Percentiles rank a stretch among this genome's conserved stretches.
phyloP scores from a whole-genome alignment of 2,113 vertebrate genomes.

The Nothocercus nigrocapillus region DNA sequence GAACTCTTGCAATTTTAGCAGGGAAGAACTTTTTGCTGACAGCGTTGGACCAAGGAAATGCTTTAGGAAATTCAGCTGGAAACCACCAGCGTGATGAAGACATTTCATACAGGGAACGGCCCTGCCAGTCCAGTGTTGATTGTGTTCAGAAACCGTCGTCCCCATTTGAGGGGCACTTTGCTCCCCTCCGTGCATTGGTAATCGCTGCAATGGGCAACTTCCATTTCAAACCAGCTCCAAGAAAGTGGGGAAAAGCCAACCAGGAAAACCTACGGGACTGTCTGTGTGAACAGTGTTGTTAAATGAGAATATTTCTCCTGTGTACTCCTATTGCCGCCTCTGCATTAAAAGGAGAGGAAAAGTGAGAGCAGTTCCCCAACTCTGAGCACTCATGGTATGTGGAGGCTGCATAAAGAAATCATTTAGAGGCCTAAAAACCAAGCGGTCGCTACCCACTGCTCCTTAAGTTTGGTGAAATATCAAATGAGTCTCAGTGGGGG shows the following conservation, averaged over 20 bases:
- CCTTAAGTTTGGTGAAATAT: constrained; percentile 46
- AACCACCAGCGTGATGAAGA: neutral
- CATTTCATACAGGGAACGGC: neutral
- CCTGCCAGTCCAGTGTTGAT: neutral
- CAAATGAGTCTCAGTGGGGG: constrained; percentile 15
- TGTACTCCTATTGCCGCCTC: neutral
- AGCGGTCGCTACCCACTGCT: neutral
- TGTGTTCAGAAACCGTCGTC: neutral
- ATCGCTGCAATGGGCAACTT: neutral
- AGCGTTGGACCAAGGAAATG: neutral
- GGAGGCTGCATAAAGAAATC: neutral
- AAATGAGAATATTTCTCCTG: constrained; percentile 16
- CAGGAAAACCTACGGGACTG: neutral
- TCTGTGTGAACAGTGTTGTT: neutral
- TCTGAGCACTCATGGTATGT: fast-evolving
- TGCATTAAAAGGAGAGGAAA: neutral
- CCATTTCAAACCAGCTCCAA: neutral
- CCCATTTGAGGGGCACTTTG: neutral
- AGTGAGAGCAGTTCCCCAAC: fast-evolving
- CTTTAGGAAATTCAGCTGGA: neutral
- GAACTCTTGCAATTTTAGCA: neutral
- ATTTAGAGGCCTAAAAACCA: neutral
- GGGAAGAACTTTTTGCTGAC: neutral
- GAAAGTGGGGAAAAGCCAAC: neutral
- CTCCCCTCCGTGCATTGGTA: neutral